Percentiles rank a stretch among this genome's conserved stretches.
Conservation (phyloP, 2,797 vertebrate genomes). For the Numenius phaeopus region DNA sequence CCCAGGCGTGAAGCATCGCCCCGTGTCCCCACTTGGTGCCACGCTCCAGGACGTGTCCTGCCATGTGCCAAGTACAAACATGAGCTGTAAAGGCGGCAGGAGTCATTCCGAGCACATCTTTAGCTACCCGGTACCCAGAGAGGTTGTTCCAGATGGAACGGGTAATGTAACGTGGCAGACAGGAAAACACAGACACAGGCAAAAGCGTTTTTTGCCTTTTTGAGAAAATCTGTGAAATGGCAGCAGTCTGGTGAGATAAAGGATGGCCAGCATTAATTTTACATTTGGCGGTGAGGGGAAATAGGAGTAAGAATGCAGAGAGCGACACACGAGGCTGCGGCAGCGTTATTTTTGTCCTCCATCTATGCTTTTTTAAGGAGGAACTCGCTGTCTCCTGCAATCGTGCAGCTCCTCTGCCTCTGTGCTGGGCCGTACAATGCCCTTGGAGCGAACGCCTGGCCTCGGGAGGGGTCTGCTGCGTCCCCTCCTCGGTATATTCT, state of each 20-base stretch:
- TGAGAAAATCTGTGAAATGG: background rate
- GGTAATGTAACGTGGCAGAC: rapidly evolving
- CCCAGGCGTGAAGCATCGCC: background rate
- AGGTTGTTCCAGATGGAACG: background rate
- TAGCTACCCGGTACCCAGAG: rapidly evolving
- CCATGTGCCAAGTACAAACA: background rate
- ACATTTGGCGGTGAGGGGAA: background rate
- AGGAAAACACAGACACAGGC: background rate
- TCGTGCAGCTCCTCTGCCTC: background rate
- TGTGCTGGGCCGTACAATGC: background rate
- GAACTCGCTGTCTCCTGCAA: rapidly evolving
- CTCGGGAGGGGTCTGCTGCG: background rate
- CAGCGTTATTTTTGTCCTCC: background rate
- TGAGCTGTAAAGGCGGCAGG: rapidly evolving
- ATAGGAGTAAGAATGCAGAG: background rate
- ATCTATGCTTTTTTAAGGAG: background rate
- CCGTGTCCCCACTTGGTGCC: rapidly evolving
- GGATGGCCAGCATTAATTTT: background rate
- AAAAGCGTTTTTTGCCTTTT: background rate
- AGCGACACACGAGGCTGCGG: rapidly evolving
- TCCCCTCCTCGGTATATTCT: rapidly evolving
- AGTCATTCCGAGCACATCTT: background rate
- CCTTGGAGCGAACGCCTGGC: background rate
- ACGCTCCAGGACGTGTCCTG: rapidly evolving
- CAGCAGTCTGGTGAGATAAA: background rate